Percentiles rank a stretch among this genome's conserved stretches.
Conservation (phyloP, 2,888 invertebrate genomes). For the Ditula angustiorana region DNA sequence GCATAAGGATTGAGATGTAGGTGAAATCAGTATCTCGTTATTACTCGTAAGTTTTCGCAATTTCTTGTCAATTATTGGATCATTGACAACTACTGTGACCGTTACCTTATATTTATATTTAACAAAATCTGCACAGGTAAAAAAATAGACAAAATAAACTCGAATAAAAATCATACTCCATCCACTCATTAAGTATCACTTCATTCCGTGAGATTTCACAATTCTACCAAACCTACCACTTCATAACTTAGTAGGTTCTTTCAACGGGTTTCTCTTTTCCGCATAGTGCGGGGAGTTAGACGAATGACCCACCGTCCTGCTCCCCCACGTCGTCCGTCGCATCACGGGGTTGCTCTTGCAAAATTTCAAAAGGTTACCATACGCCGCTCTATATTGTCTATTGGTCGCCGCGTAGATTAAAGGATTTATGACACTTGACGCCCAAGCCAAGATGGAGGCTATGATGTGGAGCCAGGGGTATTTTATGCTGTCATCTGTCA, state of each 20-base stretch:
- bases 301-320: conserved; percentile 76
- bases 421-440: conserved; percentile 95
- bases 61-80: too few species aligned
- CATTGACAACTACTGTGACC: too few species aligned
- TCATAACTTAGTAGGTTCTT: conserved; percentile 78
- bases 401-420: conserved; percentile 96
- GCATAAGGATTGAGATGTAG: too few species aligned
- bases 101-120: too few species aligned
- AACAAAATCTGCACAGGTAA: too few species aligned
- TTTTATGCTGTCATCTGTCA: conserved; percentile 90
- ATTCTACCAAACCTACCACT: conserved; percentile 30
- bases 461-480: conserved; percentile 92
- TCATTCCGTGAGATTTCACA: background rate
- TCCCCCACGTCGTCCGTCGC: conserved; percentile 76
- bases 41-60: too few species aligned
- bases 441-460: conserved; percentile 95
- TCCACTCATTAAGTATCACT: too few species aligned
- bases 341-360: conserved; percentile 72
- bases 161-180: too few species aligned
- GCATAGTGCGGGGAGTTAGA: conserved; percentile 77
- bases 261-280: conserved; percentile 69
- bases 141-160: too few species aligned
- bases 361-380: conserved; percentile 81
- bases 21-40: too few species aligned
- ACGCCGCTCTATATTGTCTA: conserved; percentile 90